Base-by-base conservation (phyloP, 1,140 invertebrate genomes). In the Formica exsecta region DNA sequence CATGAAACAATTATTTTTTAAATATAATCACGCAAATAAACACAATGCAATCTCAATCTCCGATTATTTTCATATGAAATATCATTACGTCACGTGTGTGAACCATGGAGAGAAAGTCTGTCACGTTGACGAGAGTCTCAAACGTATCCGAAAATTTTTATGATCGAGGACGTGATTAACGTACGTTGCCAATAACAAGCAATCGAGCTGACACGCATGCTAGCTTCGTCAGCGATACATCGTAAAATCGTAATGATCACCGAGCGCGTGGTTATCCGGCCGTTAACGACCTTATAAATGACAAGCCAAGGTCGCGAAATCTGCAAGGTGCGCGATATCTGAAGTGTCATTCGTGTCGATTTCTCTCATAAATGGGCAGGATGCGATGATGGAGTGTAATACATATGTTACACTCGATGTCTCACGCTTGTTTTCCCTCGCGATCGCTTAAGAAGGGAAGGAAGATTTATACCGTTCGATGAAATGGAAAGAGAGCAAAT, bases 231-330 rank as follows among this genome's bases (percentile, higher is more conserved):
- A 68, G 16, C 48, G 48, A 8, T 51, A 19, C 51, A 32, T 8
- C 65, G 38, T 71, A 81, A 81, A 51, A 80, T 0, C 38, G 25
- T 81, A 61, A 74, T 61, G 54, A 74, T 74, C 38, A 36, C 29
- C 64, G 38, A 6, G 25, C 79, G 54, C 32, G 65, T 44, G 29
- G n/a, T 54, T 48, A 73, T 73, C 66, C 13, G 79, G 19, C 19
- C n/a, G 38, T 74, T 83, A 83, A 83, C 68, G 79, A 62, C 48
- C 54, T 44, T 70, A 44, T 74, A 74, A 83, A 62, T 32, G 68
- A 59, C 66, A 25, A 54, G 0, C 13, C 79, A 81, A 61, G 51
- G 51, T 81, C 79, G 66, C 79, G 25, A 81, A 81, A 81, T 61
- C 79, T 54, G 65, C 77, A 57, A 44, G 48, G 9, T 54, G 13